phyloP scores from a whole-genome alignment of 2,888 invertebrate genomes.

The Cybosia mesomella region DNA sequence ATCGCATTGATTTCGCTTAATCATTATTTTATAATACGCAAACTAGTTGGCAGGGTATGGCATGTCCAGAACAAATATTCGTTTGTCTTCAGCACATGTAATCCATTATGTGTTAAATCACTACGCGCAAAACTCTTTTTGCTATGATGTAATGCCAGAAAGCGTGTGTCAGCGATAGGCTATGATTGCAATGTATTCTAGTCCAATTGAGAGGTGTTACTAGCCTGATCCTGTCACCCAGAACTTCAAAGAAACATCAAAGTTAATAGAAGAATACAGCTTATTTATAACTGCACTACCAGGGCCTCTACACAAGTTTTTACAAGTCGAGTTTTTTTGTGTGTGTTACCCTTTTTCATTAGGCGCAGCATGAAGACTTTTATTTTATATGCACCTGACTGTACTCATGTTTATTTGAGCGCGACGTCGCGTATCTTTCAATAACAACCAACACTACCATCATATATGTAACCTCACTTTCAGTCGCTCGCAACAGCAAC shows the following conservation, averaged over 20 bases:
- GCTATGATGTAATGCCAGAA: background rate
- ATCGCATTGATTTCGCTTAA: too few relatives aligned
- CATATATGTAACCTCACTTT: constrained; percentile 61
- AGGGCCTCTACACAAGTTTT: background rate
- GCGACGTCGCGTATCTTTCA: constrained; percentile 71
- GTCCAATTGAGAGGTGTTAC: background rate
- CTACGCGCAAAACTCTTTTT: too few relatives aligned
- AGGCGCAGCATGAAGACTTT: constrained; percentile 65
- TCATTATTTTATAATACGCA: too few relatives aligned
- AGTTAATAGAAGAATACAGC: background rate
- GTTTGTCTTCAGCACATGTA: too few relatives aligned
- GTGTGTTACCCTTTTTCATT: constrained; percentile 66
- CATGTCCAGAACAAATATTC: too few relatives aligned
- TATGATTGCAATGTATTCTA: background rate
- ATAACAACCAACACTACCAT: constrained; percentile 65
- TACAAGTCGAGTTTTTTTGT: constrained; percentile 66
- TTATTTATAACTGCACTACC: background rate
- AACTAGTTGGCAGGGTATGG: too few relatives aligned
- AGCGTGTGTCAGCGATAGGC: background rate
- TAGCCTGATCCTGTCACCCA: background rate
- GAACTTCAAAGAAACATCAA: background rate
- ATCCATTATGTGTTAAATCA: too few relatives aligned
- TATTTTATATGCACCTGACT: constrained; percentile 65
- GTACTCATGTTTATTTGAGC: constrained; percentile 64
- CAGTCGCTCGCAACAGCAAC: constrained; percentile 46